A percentile compares a stretch with the other conserved stretches of the same genome.
phyloP scores from a whole-genome alignment of 23 tunicate genomes.

The Botrylloides violaceus region DNA sequence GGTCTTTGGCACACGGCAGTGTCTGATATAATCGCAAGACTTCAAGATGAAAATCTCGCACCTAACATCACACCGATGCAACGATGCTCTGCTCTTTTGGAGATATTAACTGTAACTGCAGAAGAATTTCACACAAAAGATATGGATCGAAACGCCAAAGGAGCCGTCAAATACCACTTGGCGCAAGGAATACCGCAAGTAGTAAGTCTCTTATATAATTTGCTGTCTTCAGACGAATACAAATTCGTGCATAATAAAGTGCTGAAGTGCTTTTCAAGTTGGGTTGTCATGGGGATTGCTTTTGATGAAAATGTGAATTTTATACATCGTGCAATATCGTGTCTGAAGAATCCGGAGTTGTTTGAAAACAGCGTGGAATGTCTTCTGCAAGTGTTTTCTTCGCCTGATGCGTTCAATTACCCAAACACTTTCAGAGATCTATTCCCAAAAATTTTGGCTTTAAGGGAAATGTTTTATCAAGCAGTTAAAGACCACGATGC shows the following conservation, averaged over 20 bases:
- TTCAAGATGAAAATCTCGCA: constrained; percentile 22
- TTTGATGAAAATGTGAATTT: constrained; percentile 40
- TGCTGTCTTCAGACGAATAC: constrained; percentile 6
- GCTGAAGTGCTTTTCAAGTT: constrained; percentile 67
- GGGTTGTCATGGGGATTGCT: constrained; percentile 68
- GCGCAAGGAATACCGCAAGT: constrained; percentile 18
- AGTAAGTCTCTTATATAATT: constrained; percentile 1
- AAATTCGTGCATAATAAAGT: constrained; percentile 25
- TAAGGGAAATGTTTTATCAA: constrained; percentile 54
- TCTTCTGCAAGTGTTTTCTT: constrained; percentile 63
- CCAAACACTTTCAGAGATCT: constrained; percentile 66
- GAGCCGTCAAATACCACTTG: constrained; percentile 38
- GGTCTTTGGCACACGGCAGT: constrained; percentile 54
- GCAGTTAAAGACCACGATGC: constrained; percentile 75
- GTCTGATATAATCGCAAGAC: constrained; percentile 54
- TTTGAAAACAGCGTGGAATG: constrained; percentile 84
- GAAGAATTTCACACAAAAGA: constrained; percentile 77
- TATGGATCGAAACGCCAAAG: constrained; percentile 45
- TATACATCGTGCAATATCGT: constrained; percentile 31
- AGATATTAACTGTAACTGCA: constrained; percentile 76
- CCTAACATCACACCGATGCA: constrained; percentile 21
- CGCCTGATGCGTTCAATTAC: constrained; percentile 48
- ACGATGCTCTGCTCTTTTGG: constrained; percentile 49
- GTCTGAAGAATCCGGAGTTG: constrained; percentile 44
- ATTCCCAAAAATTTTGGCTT: constrained; percentile 45